Base-by-base conservation (phyloP, 1,140 invertebrate species). In the Papilio helenus region DNA sequence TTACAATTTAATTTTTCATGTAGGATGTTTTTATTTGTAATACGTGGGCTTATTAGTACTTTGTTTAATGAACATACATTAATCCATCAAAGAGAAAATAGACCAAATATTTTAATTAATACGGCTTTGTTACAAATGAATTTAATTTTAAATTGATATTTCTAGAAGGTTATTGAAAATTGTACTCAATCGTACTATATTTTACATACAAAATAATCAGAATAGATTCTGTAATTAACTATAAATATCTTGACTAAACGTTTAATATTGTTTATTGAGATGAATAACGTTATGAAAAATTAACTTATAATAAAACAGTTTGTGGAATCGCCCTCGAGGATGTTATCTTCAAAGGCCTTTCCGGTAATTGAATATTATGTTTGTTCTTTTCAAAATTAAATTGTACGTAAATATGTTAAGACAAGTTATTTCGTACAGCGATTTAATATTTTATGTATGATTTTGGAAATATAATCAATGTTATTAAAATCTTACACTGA, bases 61-160 rank as follows among this genome's bases (percentile, higher is more conserved):
- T 0, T 49, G 16, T 49, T 49, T 49, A 49, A 49, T 49, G 3
- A 55, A 55, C 18, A 55, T 55, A 55, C 18, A 55, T 14, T 68
- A 68, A 68, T 68, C 61, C 61, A 68, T 68, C 61, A 68, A 29
- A 68, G 61, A 68, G 61, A 68, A 16, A 68, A 29, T 68, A 8
- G 10, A 26, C 20, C 58, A 29, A 29, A 29, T 10, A 26, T 29
- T 68, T 68, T 68, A 68, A 68, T 68, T 29, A 68, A 68, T 29
- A 29, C 61, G 1, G 14, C 14, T 1, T 14, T 20, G 61, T 68
- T 29, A 29, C 14, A 68, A 68, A 29, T 68, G 26, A n/a, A 65
- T 29, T 29, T 65, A 65, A 29, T 29, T 29, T 29, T 65, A 5
- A 34, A 65, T 65, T 29, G 26, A 16, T 23, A 12, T 61, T 61